Conservation (phyloP, 1,140 invertebrate species). For the Rhopalosiphum maidis region DNA sequence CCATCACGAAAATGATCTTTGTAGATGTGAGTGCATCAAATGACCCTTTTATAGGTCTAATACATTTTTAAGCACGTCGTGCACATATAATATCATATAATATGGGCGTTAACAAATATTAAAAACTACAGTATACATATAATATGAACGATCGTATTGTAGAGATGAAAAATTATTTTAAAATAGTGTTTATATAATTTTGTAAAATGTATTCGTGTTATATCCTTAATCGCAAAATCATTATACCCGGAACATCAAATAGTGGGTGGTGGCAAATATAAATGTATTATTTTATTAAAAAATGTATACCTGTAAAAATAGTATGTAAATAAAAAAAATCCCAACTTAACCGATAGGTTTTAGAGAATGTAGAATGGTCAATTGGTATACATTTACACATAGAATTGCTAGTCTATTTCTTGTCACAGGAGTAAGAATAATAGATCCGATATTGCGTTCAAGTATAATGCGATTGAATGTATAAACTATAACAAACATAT, state of each 20-base stretch:
- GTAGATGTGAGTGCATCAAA: not conserved
- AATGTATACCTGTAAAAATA: not conserved
- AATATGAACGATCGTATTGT: not conserved
- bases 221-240: not conserved
- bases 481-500: not conserved
- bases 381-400: not conserved
- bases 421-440: not conserved
- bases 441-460: not conserved
- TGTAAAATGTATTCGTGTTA: not conserved
- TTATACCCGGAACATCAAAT: not conserved
- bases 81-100: not conserved
- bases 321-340: not conserved
- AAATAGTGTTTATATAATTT: not conserved
- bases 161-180: not conserved
- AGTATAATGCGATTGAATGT: not conserved
- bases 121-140: not conserved
- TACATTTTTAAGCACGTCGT: not conserved
- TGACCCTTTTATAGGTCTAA: not conserved
- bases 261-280: not conserved
- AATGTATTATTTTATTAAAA: not conserved
- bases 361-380: not conserved
- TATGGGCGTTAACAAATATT: not conserved
- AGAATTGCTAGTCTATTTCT: not conserved
- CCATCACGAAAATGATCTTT: not conserved
- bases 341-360: not conserved